Evolutionary conservation across 2,113 vertebrate genomes (phyloP), one percentile per base, ranked within the genome.

Genomic region (Dicentrarchus labrax): DNA sequence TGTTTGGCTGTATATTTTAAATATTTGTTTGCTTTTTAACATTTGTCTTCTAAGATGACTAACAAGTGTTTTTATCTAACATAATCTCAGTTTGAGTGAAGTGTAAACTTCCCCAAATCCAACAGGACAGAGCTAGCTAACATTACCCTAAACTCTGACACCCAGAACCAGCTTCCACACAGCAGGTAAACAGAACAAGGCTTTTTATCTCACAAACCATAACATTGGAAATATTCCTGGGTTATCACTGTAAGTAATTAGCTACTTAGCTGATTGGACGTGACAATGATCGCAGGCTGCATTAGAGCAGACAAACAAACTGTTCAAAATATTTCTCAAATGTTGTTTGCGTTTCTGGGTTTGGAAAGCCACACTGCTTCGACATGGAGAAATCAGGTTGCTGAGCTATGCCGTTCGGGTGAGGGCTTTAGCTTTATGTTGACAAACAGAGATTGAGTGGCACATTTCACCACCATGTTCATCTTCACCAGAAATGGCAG

Each of bases 401-500:
- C 45, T 43, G 17, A 50, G 36, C 36, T 51, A 47, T 17, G n/a
- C 39, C 47, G 16, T 21, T 19, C 0, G 3, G 2, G 6, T 15
- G 19, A 41, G 1, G 3, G 10, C 3, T 80, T 77, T 45, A 56
- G 70, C 8, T n/a, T 17, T 60, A 30, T 30, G 30, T 30, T 30
- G 30, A 30, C 12, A 74, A 56, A 30, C n/a, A 11, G 5, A 69
- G 11, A 75, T n/a, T 45, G 22, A 83, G 17, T 16, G 22, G 11
- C 2, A 47, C n/a, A 64, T 71, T 67, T 60, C 38, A 38, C 64
- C 17, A 56, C 36, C 48, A 51, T 36, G 39, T 47, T 71, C 3
- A 41, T 70, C 72, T 54, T 62, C 67, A 45, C 10, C 56, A 64
- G 30, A 51, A 74, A 39, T 7, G 19, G 11, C 80, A 72, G 51